Percentiles rank a stretch among this genome's conserved stretches.
phyloP scores from a whole-genome alignment of 2,797 vertebrate species.

The Lemur catta region DNA sequence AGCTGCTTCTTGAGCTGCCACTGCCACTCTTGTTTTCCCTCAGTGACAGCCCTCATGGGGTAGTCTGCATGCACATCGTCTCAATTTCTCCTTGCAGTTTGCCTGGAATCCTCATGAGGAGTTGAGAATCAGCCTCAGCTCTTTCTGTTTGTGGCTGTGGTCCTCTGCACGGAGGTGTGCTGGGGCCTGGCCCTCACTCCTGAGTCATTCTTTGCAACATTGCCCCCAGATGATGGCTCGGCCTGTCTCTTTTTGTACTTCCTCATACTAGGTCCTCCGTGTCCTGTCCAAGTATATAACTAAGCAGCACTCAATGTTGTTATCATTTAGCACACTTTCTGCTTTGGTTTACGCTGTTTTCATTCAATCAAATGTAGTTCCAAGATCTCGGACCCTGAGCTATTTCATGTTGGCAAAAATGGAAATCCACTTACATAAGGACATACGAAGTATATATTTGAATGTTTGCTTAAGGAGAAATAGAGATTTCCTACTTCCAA shows the following conservation, averaged over 20 bases:
- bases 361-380: neutral
- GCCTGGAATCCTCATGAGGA: neutral
- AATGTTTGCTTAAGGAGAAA: neutral
- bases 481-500: neutral
- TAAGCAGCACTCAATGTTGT: neutral
- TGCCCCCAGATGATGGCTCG: neutral
- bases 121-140: neutral
- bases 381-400: neutral
- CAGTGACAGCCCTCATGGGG: accelerated
- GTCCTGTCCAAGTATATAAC: neutral
- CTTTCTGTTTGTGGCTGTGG: neutral
- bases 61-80: neutral
- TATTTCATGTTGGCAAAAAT: neutral
- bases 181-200: neutral
- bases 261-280: accelerated
- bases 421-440: neutral
- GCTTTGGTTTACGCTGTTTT: neutral
- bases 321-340: neutral
- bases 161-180: neutral
- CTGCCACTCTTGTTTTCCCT: neutral
- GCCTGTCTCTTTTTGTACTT: neutral
- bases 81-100: neutral
- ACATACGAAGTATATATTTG: neutral
- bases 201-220: neutral
- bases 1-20: neutral